Conservation (phyloP, 2,113 vertebrate species). For the Podarcis muralis region DNA sequence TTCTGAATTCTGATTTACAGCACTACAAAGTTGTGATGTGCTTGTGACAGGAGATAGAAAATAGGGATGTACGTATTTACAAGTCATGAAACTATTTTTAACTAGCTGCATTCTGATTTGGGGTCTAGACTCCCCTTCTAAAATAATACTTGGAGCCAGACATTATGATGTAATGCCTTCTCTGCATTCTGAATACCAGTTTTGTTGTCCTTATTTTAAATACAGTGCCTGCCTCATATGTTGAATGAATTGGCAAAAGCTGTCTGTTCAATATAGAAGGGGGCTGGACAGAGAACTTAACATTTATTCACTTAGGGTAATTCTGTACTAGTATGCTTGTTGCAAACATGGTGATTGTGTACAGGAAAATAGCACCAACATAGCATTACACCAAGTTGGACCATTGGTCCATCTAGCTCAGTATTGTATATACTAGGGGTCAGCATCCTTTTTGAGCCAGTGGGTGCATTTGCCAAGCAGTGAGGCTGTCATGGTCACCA, state of each 20-base stretch:
- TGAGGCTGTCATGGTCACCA: too few relatives aligned
- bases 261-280: not conserved
- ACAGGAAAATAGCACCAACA: not conserved
- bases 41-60: constrained; percentile 17
- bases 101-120: constrained; percentile 1
- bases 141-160: constrained; percentile 30
- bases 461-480: too few relatives aligned
- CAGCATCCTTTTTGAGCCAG: too few relatives aligned
- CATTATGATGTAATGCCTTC: not conserved
- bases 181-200: not conserved
- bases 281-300: not conserved
- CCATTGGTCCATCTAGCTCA: too few relatives aligned
- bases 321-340: not conserved
- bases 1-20: not conserved
- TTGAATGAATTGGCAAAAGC: not conserved
- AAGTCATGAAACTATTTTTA: constrained; percentile 25
- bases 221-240: not conserved
- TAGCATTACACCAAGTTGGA: too few relatives aligned
- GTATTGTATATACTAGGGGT: too few relatives aligned
- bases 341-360: not conserved
- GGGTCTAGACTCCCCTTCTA: not conserved
- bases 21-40: not conserved
- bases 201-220: constrained; percentile 11
- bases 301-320: not conserved
- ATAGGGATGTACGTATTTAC: not conserved